These are phyloP conservation scores for Eutolmus rufibarbis DNA, from an alignment of 2,888 invertebrate genomes.

Conservation along the genomic window DNA sequence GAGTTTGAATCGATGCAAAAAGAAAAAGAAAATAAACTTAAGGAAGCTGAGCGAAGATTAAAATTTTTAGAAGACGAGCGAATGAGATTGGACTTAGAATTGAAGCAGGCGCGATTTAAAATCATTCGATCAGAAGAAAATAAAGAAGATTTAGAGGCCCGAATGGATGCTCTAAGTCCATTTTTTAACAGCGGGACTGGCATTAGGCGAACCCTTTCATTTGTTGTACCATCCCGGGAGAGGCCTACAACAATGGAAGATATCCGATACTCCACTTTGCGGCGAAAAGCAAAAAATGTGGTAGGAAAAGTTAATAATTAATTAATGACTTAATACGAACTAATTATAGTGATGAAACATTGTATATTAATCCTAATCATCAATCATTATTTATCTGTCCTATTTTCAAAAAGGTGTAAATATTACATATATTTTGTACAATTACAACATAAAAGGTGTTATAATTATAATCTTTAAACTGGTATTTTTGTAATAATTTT, in stretches of 20 bases:
- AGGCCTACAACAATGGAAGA: constrained; percentile 62
- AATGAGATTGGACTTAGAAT: constrained; percentile 72
- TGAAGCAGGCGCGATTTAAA: constrained; percentile 73
- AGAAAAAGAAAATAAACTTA: constrained; percentile 73
- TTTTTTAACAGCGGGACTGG: constrained; percentile 67
- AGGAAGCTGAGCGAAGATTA: constrained; percentile 76
- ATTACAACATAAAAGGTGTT: background rate
- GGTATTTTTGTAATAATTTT: background rate
- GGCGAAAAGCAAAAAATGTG: constrained; percentile 46
- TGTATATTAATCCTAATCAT: background rate
- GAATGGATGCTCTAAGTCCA: constrained; percentile 66
- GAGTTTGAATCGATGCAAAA: constrained; percentile 77
- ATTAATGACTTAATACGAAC: background rate
- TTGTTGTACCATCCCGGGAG: constrained; percentile 72
- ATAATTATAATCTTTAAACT: background rate
- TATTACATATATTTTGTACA: too few relatives aligned
- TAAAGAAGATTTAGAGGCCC: constrained; percentile 67
- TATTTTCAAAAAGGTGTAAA: too few relatives aligned
- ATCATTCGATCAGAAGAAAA: constrained; percentile 73
- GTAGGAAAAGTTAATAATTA: background rate
- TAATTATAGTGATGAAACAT: background rate
- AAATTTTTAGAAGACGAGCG: constrained; percentile 76
- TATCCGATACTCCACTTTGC: constrained; percentile 58
- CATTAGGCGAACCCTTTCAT: constrained; percentile 73
- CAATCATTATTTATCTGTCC: too few relatives aligned